Conservation (phyloP, 2,888 invertebrate species). For the Cantharis flavilabris region DNA sequence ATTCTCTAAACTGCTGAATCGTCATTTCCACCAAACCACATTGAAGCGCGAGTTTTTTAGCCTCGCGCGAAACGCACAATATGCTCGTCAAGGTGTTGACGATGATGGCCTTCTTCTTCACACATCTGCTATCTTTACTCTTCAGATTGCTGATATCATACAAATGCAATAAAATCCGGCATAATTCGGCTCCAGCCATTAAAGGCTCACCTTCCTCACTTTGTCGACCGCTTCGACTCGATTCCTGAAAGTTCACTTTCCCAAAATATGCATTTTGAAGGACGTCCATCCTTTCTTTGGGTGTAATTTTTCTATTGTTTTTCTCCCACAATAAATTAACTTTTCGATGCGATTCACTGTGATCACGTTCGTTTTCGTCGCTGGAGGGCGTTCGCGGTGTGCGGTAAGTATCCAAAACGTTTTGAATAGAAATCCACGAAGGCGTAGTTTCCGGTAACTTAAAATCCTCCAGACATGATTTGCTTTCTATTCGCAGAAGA, state of each 20-base stretch:
- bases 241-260: conserved; percentile 23
- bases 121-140: conserved; percentile 26
- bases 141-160: conserved; percentile 55
- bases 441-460: neutral
- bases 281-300: conserved; percentile 33
- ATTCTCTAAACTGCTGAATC: conserved; percentile 55
- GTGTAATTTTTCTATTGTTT: neutral
- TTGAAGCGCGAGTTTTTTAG: conserved; percentile 55
- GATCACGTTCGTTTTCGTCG: conserved; percentile 11
- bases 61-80: conserved; percentile 55
- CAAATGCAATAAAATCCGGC: conserved; percentile 55
- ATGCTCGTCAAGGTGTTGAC: conserved; percentile 55
- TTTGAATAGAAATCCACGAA: conserved; percentile 38
- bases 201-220: conserved; percentile 3
- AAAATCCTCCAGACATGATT: conserved; percentile 4
- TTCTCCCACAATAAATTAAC: neutral
- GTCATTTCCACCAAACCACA: conserved; percentile 52
- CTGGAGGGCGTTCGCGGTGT: conserved; percentile 31
- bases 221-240: neutral
- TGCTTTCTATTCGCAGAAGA: conserved; percentile 32
- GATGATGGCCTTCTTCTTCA: conserved; percentile 53
- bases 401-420: conserved; percentile 40
- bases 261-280: conserved; percentile 45
- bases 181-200: conserved; percentile 56
- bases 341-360: conserved; percentile 8